These are phyloP conservation scores for Mizuhopecten yessoensis DNA, from an alignment of 1,140 invertebrate genomes.

Conservation along the genomic window DNA sequence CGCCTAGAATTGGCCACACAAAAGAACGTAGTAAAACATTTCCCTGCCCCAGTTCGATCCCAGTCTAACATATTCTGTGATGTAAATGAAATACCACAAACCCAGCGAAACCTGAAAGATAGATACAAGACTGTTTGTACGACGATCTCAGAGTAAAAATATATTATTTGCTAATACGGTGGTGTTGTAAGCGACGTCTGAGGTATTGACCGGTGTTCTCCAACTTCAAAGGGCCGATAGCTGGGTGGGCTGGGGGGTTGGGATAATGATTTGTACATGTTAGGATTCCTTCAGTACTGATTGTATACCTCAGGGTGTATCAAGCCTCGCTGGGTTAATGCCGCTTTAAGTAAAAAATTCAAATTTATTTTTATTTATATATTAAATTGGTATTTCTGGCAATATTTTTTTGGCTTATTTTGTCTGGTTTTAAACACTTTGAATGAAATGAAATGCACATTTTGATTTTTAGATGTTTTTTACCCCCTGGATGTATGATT, in stretches of 20 bases:
- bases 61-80: not conserved
- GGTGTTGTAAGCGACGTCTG: constrained; percentile 16
- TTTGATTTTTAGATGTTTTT: too few species aligned
- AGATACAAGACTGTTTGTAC: not conserved
- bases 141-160: not conserved
- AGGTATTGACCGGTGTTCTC: not conserved
- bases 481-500: too few species aligned
- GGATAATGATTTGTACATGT: not conserved
- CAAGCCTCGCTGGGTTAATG: not conserved
- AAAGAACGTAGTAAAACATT: too few species aligned
- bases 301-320: not conserved
- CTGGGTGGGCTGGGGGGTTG: not conserved
- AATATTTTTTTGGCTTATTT: not conserved
- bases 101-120: not conserved
- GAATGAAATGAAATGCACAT: too few species aligned
- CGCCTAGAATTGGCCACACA: too few species aligned
- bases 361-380: not conserved
- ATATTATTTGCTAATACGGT: constrained; percentile 35
- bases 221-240: constrained; percentile 4
- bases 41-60: too few species aligned
- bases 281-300: not conserved
- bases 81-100: not conserved
- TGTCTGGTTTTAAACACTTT: too few species aligned
- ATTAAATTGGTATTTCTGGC: too few species aligned
- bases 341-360: not conserved